Percentiles rank a stretch among this genome's conserved stretches.
Conservation (phyloP, 1,140 invertebrate species). For the Holotrichia oblita region DNA sequence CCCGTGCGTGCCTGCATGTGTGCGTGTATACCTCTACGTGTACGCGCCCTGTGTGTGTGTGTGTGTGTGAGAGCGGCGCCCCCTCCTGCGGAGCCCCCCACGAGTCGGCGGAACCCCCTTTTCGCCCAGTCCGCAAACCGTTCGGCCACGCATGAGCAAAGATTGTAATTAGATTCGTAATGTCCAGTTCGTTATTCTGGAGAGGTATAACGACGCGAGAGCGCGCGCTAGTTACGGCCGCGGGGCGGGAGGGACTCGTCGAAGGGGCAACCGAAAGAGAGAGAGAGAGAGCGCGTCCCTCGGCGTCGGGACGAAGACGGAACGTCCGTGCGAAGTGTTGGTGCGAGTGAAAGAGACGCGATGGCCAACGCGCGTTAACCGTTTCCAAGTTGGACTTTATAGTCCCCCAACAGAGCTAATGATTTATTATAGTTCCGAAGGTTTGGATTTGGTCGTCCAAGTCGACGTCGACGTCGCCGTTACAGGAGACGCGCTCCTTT, state of each 20-base stretch:
- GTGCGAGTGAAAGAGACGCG: not conserved
- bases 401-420: constrained; percentile 34
- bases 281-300: not conserved
- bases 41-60: not conserved
- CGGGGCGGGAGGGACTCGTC: constrained; percentile 35
- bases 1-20: not conserved
- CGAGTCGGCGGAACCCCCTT: no score
- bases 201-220: constrained; percentile 48
- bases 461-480: not conserved
- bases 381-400: constrained; percentile 32
- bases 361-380: constrained; percentile 12
- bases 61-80: not conserved
- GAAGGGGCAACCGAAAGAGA: not conserved
- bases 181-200: constrained; percentile 61
- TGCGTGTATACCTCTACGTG: no score
- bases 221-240: constrained; percentile 43
- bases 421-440: constrained; percentile 35
- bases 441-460: constrained; percentile 9
- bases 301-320: constrained; percentile 3
- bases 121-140: constrained; percentile 32
- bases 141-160: constrained; percentile 60
- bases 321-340: not conserved
- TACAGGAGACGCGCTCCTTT: no score
- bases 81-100: constrained; percentile 49
- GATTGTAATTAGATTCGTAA: constrained; percentile 63